A percentile compares a stretch with the other conserved stretches of the same genome.
Evolutionary conservation across 37 sponge, comb jelly and placozoan genomes (phyloP).

Genomic region (Cladorhizidae sp.): DNA sequence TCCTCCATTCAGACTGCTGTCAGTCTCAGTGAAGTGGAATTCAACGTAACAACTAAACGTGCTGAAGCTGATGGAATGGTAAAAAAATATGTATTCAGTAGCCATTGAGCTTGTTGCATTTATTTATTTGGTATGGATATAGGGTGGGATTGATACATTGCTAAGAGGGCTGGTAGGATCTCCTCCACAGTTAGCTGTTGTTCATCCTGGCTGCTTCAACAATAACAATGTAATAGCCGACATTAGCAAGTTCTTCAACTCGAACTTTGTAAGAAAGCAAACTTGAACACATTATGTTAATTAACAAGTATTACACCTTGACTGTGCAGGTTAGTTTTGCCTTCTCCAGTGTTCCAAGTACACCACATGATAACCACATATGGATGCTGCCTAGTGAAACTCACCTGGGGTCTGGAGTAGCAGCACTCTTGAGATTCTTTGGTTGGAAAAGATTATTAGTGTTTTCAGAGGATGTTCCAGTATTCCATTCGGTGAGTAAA

Average conservation of each 20-base stretch:
- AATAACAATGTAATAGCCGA: neutral
- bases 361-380: neutral
- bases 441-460: slow-evolving; percentile 22
- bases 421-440: slow-evolving; percentile 7
- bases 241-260: slow-evolving; percentile 6
- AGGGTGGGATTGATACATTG: neutral
- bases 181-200: neutral
- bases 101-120: too few species aligned
- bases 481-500: slow-evolving; percentile 8
- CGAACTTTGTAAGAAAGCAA: neutral
- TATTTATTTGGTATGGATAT: neutral
- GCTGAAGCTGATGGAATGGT: neutral
- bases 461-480: slow-evolving; percentile 11
- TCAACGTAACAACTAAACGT: neutral
- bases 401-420: slow-evolving; percentile 6
- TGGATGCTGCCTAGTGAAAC: slow-evolving; percentile 25
- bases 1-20: neutral
- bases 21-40: neutral
- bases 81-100: too few species aligned
- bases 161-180: slow-evolving; percentile 4
- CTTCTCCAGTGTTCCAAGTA: neutral
- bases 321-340: slow-evolving; percentile 20
- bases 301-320: too few species aligned
- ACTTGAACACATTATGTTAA: too few species aligned
- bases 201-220: slow-evolving; percentile 20